Conservation (phyloP, 2,888 invertebrate genomes). For the Malachius bipustulatus region DNA sequence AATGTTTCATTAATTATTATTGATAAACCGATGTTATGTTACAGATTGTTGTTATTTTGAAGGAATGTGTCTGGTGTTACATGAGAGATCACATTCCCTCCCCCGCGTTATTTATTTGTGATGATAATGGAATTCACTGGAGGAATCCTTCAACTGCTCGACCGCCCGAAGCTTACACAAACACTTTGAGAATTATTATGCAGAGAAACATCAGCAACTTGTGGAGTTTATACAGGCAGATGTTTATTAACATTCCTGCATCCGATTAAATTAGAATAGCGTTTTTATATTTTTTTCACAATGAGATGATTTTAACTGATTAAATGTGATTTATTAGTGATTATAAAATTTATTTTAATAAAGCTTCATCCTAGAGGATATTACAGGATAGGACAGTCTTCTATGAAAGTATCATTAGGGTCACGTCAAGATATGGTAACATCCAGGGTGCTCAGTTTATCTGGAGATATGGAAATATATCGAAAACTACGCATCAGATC, state of each 20-base stretch:
- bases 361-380: no score
- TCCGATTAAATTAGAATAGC: constrained; percentile 21
- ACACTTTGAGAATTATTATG: constrained; percentile 65
- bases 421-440: no score
- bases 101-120: constrained; percentile 63
- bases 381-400: no score
- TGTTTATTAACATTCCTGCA: constrained; percentile 44
- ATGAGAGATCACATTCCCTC: constrained; percentile 81
- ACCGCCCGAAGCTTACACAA: constrained; percentile 64
- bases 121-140: constrained; percentile 60
- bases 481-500: no score
- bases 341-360: no score
- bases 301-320: no score
- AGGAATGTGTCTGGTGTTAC: constrained; percentile 83
- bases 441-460: no score
- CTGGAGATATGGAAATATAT: no score
- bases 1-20: background rate
- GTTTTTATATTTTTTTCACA: no score
- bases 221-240: constrained; percentile 64
- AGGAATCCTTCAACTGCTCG: constrained; percentile 60
- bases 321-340: no score
- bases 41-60: constrained; percentile 64
- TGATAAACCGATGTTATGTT: constrained; percentile 19
- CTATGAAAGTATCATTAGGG: no score
- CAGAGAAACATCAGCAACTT: constrained; percentile 65